These are phyloP conservation scores for Nineta flava DNA, from an alignment of 2,888 invertebrate species.

Conservation along the genomic window DNA sequence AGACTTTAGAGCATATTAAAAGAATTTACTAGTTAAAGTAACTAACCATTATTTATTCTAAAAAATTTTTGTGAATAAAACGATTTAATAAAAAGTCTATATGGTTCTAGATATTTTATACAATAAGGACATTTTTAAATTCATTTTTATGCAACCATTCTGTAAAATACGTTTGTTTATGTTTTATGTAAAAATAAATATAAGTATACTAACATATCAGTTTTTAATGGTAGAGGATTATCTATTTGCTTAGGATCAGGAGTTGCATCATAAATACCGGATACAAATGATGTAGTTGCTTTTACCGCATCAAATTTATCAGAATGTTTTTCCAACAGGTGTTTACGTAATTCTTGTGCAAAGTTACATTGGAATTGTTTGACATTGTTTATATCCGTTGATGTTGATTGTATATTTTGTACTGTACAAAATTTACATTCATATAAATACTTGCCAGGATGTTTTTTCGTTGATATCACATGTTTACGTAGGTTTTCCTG, in stretches of 20 bases:
- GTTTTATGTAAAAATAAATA: too few relatives aligned
- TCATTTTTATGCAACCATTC: too few relatives aligned
- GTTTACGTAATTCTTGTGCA: conserved; percentile 48
- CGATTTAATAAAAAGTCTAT: too few relatives aligned
- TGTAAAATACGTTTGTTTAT: too few relatives aligned
- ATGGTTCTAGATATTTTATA: too few relatives aligned
- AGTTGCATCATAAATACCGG: conserved; percentile 29
- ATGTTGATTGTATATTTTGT: conserved; percentile 6
- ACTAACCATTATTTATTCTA: too few relatives aligned
- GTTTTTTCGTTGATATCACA: conserved; percentile 60
- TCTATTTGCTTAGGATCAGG: conserved; percentile 18
- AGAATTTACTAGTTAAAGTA: too few relatives aligned
- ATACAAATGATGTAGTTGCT: conserved; percentile 33
- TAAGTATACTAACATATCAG: too few relatives aligned
- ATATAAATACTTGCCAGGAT: conserved; percentile 63
- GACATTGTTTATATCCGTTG: conserved; percentile 17
- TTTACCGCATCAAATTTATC: conserved; percentile 31
- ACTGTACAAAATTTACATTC: conserved; percentile 49
- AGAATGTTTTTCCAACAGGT: conserved; percentile 40
- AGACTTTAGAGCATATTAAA: too few relatives aligned
- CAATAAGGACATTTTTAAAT: too few relatives aligned
- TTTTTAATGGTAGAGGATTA: neutral
- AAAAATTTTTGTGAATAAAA: too few relatives aligned
- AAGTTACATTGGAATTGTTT: conserved; percentile 40
- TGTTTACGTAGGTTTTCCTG: conserved; percentile 83